Evolutionary conservation across 2,113 vertebrate genomes (phyloP).

Genomic region (Brachyistius frenatus): DNA sequence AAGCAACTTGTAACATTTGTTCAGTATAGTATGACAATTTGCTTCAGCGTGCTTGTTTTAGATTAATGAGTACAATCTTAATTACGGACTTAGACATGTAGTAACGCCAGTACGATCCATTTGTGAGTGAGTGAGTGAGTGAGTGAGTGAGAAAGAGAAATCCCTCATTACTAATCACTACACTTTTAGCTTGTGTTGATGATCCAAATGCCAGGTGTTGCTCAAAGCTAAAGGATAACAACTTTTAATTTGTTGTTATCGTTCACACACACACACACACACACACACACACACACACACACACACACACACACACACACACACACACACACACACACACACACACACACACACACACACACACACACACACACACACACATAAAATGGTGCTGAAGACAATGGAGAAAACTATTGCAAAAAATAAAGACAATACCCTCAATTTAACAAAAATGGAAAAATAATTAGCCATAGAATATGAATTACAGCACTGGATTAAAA

Average conservation of each 20-base stretch:
- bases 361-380: neutral
- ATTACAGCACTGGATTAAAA: no score
- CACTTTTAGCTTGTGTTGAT: constrained; percentile 8
- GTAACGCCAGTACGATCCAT: neutral
- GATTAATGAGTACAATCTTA: constrained; percentile 1
- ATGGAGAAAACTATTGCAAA: no score
- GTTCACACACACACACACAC: no score
- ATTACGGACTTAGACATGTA: neutral
- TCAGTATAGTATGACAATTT: neutral
- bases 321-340: neutral
- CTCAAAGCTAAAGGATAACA: no score
- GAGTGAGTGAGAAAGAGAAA: constrained; percentile 3
- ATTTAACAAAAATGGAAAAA: no score
- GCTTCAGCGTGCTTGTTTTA: neutral
- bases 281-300: no score
- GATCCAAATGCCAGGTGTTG: neutral
- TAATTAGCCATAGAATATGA: no score
- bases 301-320: neutral
- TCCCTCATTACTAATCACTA: constrained; percentile 1
- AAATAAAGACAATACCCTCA: no score
- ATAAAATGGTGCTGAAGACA: neutral
- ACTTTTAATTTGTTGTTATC: no score
- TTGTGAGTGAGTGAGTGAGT: neutral
- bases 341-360: neutral
- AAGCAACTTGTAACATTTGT: neutral